Percentiles rank a stretch among this genome's conserved stretches.
Conservation (phyloP, 2,113 vertebrate species). For the Chloropsis cyanopogon region DNA sequence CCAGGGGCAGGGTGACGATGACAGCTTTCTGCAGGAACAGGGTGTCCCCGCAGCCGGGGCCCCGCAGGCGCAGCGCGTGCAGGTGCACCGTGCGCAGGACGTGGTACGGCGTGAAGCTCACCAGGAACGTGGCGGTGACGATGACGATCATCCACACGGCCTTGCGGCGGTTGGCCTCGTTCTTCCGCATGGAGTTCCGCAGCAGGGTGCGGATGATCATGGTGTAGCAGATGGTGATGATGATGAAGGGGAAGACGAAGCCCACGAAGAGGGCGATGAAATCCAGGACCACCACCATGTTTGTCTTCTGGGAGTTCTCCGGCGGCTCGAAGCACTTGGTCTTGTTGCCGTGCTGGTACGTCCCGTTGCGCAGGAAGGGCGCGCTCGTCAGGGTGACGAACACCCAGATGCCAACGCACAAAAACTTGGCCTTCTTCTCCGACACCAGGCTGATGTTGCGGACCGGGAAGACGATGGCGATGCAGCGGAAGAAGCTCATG, state of each 20-base stretch:
- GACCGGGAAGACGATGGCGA: slow-evolving; percentile 93
- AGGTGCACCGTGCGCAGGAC: slow-evolving; percentile 88
- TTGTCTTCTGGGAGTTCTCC: neutral
- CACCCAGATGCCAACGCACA: slow-evolving; percentile 83
- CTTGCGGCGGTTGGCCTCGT: slow-evolving; percentile 71
- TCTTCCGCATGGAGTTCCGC: slow-evolving; percentile 76
- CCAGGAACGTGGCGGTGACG: slow-evolving; percentile 85
- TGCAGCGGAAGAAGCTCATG: slow-evolving; percentile 92
- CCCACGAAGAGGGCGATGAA: slow-evolving; percentile 83
- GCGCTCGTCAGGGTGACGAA: slow-evolving; percentile 82
- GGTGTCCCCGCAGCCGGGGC: slow-evolving; percentile 62
- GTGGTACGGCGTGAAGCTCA: slow-evolving; percentile 94
- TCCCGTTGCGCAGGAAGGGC: slow-evolving; percentile 81
- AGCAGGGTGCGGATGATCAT: slow-evolving; percentile 85
- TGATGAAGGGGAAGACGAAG: slow-evolving; percentile 84
- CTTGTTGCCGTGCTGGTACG: slow-evolving; percentile 77
- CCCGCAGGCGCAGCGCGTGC: slow-evolving; percentile 54
- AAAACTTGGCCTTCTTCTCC: slow-evolving; percentile 76
- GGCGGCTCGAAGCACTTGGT: slow-evolving; percentile 95
- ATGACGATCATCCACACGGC: slow-evolving; percentile 93
- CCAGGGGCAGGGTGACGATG: slow-evolving; percentile 87
- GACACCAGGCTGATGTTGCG: slow-evolving; percentile 82
- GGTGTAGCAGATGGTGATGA: slow-evolving; percentile 88
- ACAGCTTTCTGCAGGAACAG: slow-evolving; percentile 87
- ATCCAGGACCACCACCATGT: slow-evolving; percentile 76